These are phyloP conservation scores for Etia nguti DNA, from an alignment of 2,113 vertebrate species.

Conservation along the genomic window DNA sequence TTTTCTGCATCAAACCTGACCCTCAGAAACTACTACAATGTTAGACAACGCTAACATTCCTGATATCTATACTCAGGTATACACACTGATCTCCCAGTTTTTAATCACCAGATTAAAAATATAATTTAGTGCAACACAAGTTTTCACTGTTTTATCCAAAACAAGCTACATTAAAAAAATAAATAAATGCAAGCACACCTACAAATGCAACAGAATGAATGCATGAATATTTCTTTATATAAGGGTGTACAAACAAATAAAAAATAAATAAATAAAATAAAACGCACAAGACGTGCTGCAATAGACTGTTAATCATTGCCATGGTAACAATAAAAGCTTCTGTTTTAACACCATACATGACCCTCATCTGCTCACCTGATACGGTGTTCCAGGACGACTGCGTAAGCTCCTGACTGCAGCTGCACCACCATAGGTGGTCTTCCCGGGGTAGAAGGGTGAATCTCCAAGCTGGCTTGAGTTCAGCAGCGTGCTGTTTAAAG, in stretches of 20 bases:
- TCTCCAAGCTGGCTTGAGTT: conserved; percentile 91
- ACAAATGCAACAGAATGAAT: background rate
- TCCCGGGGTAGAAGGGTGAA: conserved; percentile 95
- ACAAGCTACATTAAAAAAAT: background rate
- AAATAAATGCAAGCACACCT: background rate
- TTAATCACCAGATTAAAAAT: background rate
- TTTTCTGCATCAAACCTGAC: background rate
- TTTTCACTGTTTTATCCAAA: background rate
- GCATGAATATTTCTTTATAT: background rate
- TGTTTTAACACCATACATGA: background rate
- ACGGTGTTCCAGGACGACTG: conserved; percentile 74
- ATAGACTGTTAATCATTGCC: background rate
- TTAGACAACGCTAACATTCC: background rate
- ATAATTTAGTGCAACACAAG: background rate
- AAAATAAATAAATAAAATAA: background rate
- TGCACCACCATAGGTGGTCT: conserved; percentile 94
- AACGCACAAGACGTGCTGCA: background rate
- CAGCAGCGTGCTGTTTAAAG: conserved; percentile 83
- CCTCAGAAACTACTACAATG: background rate
- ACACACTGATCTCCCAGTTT: background rate
- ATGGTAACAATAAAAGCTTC: background rate
- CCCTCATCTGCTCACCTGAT: conserved; percentile 76
- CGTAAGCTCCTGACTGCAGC: conserved; percentile 78
- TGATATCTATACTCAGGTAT: background rate
- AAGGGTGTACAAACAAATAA: background rate